These are phyloP conservation scores for Vulpes lagopus DNA, from an alignment of 2,113 vertebrate species.

Conservation along the genomic window DNA sequence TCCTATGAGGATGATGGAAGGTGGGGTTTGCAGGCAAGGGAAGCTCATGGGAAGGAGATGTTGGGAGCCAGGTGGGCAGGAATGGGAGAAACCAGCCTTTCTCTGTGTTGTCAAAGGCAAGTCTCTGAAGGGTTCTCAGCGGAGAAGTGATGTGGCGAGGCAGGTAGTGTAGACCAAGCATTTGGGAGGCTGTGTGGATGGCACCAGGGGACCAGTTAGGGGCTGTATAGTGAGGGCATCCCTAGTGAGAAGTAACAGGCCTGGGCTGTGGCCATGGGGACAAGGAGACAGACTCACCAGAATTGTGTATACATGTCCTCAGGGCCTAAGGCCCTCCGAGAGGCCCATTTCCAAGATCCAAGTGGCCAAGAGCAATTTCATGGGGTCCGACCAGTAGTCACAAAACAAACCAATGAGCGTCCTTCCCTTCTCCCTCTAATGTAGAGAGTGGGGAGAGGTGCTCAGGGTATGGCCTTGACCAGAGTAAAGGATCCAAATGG, in stretches of 20 bases:
- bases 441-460: too few relatives aligned
- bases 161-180: neutral
- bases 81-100: fast-evolving
- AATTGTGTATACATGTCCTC: neutral
- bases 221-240: neutral
- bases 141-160: neutral
- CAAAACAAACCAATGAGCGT: neutral
- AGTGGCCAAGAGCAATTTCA: neutral
- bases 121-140: neutral
- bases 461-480: neutral
- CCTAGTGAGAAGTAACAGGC: neutral
- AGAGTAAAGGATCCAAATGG: neutral
- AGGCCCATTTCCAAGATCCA: neutral
- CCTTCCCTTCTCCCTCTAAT: neutral
- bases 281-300: too few relatives aligned
- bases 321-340: neutral
- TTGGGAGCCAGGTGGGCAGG: too few relatives aligned
- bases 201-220: neutral
- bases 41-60: neutral
- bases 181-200: neutral
- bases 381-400: neutral
- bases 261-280: neutral
- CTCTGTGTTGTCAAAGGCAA: neutral
- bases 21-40: neutral
- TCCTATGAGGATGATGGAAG: neutral